phyloP scores from a whole-genome alignment of 2,113 vertebrate species.

The Grus americana region DNA sequence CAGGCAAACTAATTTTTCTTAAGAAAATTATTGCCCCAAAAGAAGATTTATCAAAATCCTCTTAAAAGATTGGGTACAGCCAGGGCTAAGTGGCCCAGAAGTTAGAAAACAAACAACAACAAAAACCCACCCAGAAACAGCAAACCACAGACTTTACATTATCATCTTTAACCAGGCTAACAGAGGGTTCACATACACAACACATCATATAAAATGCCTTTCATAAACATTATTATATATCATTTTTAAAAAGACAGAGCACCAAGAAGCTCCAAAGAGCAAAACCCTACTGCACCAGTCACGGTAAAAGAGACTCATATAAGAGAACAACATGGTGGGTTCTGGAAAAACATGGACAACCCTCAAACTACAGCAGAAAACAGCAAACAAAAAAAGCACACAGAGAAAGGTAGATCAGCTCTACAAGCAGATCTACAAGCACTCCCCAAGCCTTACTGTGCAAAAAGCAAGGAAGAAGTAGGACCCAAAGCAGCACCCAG shows the following conservation, averaged over 20 bases:
- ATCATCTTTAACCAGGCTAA: neutral
- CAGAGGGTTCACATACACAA: neutral
- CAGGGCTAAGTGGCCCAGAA: neutral
- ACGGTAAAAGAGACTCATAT: neutral
- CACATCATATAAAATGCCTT: neutral
- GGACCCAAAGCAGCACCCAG: neutral
- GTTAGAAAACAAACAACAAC: neutral
- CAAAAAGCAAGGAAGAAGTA: neutral
- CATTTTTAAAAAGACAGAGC: neutral
- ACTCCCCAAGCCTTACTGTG: rapidly evolving
- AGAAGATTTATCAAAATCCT: neutral
- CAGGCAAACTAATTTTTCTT: neutral
- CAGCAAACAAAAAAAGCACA: neutral
- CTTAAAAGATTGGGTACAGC: neutral
- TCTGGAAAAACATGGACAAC: neutral
- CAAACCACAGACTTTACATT: neutral
- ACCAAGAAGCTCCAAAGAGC: neutral
- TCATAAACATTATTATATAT: neutral
- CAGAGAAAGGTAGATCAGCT: neutral
- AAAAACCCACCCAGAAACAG: neutral
- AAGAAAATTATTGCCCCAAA: neutral
- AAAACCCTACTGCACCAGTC: neutral
- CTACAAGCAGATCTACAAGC: neutral
- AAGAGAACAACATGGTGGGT: neutral
- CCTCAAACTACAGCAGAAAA: neutral